phyloP scores from a whole-genome alignment of 2,888 invertebrate species.

The Lasioglossum pauxillum region DNA sequence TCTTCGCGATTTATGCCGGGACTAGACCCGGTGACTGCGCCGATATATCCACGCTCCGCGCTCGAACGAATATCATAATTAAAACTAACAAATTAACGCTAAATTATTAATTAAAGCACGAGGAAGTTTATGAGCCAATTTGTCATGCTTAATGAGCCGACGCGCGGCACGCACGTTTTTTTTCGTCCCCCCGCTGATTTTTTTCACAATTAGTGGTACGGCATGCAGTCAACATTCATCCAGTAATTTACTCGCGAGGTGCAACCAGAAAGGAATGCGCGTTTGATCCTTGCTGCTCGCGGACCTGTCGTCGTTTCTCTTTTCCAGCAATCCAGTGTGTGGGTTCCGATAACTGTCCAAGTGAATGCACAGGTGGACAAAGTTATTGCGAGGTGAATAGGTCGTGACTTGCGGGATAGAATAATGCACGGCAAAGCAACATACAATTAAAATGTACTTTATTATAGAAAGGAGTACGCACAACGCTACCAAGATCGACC shows the following conservation, averaged over 20 bases:
- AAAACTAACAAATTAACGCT: constrained; percentile 5
- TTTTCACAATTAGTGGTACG: neutral
- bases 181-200: neutral
- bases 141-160: neutral
- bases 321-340: neutral
- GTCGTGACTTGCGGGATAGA: neutral
- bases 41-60: neutral
- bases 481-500: no score
- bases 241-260: neutral
- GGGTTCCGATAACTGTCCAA: neutral
- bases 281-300: neutral
- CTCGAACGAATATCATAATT: neutral
- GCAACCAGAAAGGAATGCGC: neutral
- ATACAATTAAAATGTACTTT: no score
- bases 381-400: neutral
- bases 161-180: neutral
- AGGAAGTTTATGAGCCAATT: neutral
- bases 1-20: neutral
- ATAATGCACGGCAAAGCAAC: no score
- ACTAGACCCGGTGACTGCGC: neutral
- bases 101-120: neutral
- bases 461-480: no score
- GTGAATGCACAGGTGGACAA: neutral
- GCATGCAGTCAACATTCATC: neutral
- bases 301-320: neutral